These are phyloP conservation scores for Heliconius ethilla DNA, from an alignment of 2,888 invertebrate genomes.

Conservation along the genomic window DNA sequence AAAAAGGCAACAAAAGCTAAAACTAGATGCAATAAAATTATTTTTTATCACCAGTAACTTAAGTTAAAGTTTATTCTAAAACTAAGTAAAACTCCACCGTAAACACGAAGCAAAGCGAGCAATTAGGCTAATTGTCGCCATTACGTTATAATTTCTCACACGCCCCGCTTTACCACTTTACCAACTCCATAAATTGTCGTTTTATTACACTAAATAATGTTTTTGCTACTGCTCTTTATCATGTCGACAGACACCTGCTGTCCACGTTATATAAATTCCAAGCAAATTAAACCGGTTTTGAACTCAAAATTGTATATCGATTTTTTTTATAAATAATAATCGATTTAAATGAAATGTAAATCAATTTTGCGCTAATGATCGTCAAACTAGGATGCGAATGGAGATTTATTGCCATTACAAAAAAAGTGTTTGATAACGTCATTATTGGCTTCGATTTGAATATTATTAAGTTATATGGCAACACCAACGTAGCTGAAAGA, in stretches of 20 bases:
- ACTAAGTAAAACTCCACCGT: conserved; percentile 47
- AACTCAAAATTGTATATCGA: conserved; percentile 4
- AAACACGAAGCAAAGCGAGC: conserved; percentile 45
- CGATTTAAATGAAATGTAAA: conserved; percentile 12
- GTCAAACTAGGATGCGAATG: conserved; percentile 40
- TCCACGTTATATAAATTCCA: conserved; percentile 30
- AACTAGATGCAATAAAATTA: conserved; percentile 2
- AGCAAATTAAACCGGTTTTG: conserved; percentile 24
- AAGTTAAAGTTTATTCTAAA: conserved; percentile 27
- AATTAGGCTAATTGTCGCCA: conserved; percentile 54
- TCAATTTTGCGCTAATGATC: conserved; percentile 30
- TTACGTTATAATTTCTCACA: conserved; percentile 53
- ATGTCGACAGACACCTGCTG: conserved; percentile 34
- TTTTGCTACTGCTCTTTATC: conserved; percentile 35
- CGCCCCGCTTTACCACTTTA: conserved; percentile 38
- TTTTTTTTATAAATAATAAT: conserved; percentile 19
- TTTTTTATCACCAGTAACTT: conserved; percentile 1
- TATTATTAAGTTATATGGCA: conserved; percentile 34
- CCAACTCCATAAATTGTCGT: conserved; percentile 40
- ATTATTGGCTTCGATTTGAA: conserved; percentile 33
- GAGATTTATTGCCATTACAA: conserved; percentile 39
- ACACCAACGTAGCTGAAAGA: conserved; percentile 47
- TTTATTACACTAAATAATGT: conserved; percentile 39
- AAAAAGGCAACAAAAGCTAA: background rate
- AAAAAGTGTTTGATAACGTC: conserved; percentile 6